A percentile compares a stretch with the other conserved stretches of the same genome.
Conservation (phyloP, 1,140 invertebrate genomes). For the Drosophila sp. region DNA sequence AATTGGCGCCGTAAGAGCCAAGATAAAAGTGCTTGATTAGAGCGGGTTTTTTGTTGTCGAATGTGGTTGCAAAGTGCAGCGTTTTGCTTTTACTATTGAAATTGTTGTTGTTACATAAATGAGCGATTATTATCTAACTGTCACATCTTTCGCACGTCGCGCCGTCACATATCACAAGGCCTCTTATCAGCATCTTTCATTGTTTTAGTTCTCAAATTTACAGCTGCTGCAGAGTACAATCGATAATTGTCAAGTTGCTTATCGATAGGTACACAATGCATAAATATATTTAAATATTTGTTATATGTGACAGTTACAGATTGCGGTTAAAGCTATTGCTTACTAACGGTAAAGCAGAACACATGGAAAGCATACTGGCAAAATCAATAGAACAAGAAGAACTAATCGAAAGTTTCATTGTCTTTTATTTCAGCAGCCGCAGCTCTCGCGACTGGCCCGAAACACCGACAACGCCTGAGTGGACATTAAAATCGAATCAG, state of each 20-base stretch:
- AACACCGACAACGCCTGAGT: slow-evolving; percentile 7
- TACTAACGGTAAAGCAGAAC: not conserved
- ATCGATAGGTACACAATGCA: slow-evolving; percentile 16
- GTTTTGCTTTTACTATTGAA: slow-evolving; percentile 4
- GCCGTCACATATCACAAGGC: not conserved
- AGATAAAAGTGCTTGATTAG: slow-evolving; percentile 11
- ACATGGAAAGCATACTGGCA: not conserved
- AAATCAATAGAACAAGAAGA: slow-evolving; percentile 3
- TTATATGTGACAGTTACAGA: not conserved
- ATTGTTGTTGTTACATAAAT: slow-evolving; percentile 14
- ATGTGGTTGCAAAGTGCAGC: slow-evolving; percentile 18
- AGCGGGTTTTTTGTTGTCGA: slow-evolving; percentile 3
- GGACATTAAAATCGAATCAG: slow-evolving; percentile 6
- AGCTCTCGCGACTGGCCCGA: slow-evolving; percentile 30
- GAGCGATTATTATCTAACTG: slow-evolving; percentile 37
- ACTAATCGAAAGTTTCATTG: slow-evolving; percentile 9
- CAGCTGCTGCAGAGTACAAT: slow-evolving; percentile 2
- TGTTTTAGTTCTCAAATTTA: slow-evolving; percentile 9
- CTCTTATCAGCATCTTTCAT: slow-evolving; percentile 14
- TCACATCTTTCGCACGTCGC: slow-evolving; percentile 42
- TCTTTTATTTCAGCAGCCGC: slow-evolving; percentile 40
- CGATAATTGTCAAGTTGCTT: slow-evolving; percentile 17
- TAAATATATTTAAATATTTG: not conserved
- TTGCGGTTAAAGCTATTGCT: slow-evolving; percentile 1
- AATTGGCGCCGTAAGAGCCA: slow-evolving; percentile 20